Evolutionary conservation across 2,888 invertebrate species (phyloP), one percentile per base, ranked within the genome.

Genomic region (Autographa pulchrina): DNA sequence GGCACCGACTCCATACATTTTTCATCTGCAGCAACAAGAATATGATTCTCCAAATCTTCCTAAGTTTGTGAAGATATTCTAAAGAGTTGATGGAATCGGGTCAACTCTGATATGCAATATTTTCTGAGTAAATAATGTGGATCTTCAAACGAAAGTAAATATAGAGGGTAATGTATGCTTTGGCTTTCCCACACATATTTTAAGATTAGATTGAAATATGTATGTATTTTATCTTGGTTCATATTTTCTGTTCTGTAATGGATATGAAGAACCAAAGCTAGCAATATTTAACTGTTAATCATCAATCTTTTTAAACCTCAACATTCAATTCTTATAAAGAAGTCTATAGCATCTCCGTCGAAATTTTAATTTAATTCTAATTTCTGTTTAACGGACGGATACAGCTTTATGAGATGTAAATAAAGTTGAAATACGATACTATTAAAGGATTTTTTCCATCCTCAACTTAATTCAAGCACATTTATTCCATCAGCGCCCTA

Each of bases 401-500:
- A 56, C n/a, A 43, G 14, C n/a, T 48, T 48, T n/a, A 48, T 43
- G 6, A 6, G n/a, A 48, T 48, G n/a, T 48, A 48, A 48, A 48
- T 48, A 48, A 48, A 48, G 48, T n/a, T 48, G 48, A 48, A 48
- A 48, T 48, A n/a, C 43, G 43, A 43, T 48, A 56, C 20, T 20
- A 54, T 56, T 20, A 25, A 56, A 56, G 16, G 14, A 13, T 18
- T 64, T 64, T 56, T 62, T 41, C 48, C 3, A 41, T 31, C 20
- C 35, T 56, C 56, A 60, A 56, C 32, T 32, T 20, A 58, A 66
- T 41, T 64, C 38, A 70, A 62, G 14, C 76, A 41, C 48, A 54
- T 54, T 81, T 62, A 77, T 69, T 82, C 77, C 65, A 80, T 84
- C 84, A 69, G 41, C 74, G 56, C 60, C 59, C 59, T 68, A 75